Evolutionary conservation across 2,113 vertebrate species (phyloP).

Genomic region (Amblyornis subalaris): DNA sequence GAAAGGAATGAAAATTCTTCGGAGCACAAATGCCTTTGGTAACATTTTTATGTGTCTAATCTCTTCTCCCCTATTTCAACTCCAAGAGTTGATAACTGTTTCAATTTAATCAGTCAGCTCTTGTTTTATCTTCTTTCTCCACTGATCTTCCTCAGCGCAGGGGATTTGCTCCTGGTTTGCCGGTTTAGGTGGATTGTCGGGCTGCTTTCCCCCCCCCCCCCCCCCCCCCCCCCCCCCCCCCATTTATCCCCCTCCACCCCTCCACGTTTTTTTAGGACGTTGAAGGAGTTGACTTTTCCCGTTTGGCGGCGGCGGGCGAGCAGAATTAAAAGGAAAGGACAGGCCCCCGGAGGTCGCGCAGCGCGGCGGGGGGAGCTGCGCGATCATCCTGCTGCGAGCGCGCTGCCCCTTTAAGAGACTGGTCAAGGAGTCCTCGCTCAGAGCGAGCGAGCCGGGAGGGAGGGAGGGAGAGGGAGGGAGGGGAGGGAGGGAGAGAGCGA

Average conservation of each 20-base stretch:
- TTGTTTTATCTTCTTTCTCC: slow-evolving; percentile 53
- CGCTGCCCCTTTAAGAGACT: slow-evolving; percentile 94
- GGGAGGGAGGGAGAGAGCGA: neutral
- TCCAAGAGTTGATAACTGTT: slow-evolving; percentile 58
- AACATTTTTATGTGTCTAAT: slow-evolving; percentile 57
- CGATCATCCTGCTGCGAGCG: slow-evolving; percentile 39
- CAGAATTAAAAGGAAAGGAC: slow-evolving; percentile 38
- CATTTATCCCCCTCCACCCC: neutral
- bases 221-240: too few relatives aligned
- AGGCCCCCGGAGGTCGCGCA: slow-evolving; percentile 46
- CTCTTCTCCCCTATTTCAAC: slow-evolving; percentile 11
- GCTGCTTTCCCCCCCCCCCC: neutral
- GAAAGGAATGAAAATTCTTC: slow-evolving; percentile 68
- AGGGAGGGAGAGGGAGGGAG: slow-evolving; percentile 25
- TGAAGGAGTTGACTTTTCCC: slow-evolving; percentile 55
- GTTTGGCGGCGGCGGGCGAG: slow-evolving; percentile 33
- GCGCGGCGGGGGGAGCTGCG: slow-evolving; percentile 41
- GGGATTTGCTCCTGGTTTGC: neutral
- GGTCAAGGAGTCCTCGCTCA: slow-evolving; percentile 78
- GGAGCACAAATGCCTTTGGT: slow-evolving; percentile 80
- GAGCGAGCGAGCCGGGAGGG: slow-evolving; percentile 64
- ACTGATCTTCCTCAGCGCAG: slow-evolving; percentile 35
- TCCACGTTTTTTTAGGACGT: slow-evolving; percentile 41
- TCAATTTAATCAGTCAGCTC: slow-evolving; percentile 52
- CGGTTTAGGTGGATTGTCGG: neutral